Percentiles rank a stretch among this genome's conserved stretches.
These are phyloP conservation scores for Ashinkailepas kermadecensis DNA, from an alignment of 2,888 invertebrate genomes.

Conservation along the genomic window DNA sequence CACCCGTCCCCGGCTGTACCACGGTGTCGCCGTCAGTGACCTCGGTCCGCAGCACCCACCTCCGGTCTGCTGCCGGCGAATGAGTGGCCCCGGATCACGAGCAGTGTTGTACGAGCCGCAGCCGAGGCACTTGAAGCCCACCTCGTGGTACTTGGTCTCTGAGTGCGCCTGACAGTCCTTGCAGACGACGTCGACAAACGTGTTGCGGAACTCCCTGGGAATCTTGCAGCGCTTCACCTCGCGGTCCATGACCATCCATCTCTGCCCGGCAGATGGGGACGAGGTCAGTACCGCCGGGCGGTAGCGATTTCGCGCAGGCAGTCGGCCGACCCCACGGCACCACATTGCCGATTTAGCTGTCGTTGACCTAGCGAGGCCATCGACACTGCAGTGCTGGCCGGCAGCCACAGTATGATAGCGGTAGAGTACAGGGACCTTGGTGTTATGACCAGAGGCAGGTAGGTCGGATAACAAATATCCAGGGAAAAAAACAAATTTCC, in stretches of 20 bases:
- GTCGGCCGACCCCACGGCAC: not conserved
- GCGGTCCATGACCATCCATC: conserved; percentile 73
- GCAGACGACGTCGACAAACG: conserved; percentile 73
- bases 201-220: conserved; percentile 72
- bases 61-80: not conserved
- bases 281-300: not conserved
- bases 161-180: conserved; percentile 77
- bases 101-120: conserved; percentile 84
- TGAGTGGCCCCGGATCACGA: not conserved
- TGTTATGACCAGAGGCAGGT: no score
- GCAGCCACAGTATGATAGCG: no score
- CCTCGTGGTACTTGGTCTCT: conserved; percentile 74
- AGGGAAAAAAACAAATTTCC: no score
- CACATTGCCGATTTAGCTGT: no score
- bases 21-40: no score
- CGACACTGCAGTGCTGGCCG: no score
- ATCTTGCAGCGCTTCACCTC: conserved; percentile 74
- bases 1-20: no score
- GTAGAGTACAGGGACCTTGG: no score
- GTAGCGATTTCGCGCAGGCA: no score
- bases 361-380: no score
- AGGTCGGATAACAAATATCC: no score
- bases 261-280: conserved; percentile 42
- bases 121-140: conserved; percentile 73
- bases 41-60: no score